Conservation (phyloP, 2,113 vertebrate species). For the Pontoporia blainvillei region DNA sequence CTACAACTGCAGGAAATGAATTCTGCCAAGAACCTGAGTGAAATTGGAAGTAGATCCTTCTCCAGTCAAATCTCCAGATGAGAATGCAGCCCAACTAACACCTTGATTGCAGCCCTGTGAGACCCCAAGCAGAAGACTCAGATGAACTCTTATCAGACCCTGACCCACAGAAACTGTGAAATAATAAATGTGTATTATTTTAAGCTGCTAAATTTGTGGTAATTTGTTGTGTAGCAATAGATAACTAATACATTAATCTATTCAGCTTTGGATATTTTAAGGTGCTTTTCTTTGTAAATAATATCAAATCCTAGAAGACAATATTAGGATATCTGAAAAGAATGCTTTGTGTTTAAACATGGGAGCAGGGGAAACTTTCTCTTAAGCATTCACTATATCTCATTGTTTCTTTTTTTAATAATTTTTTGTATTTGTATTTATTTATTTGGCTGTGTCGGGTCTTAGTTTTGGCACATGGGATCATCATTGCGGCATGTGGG, state of each 20-base stretch:
- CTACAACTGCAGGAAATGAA: not conserved
- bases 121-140: not conserved
- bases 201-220: not conserved
- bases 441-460: no score
- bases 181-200: not conserved
- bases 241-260: not conserved
- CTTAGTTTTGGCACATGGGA: no score
- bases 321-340: not conserved
- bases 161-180: not conserved
- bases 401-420: not conserved
- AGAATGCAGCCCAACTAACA: not conserved
- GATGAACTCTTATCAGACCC: not conserved
- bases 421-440: no score
- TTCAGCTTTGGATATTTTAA: not conserved
- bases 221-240: not conserved
- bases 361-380: not conserved
- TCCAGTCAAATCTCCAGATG: not conserved
- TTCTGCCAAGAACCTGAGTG: not conserved
- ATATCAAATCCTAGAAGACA: not conserved
- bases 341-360: not conserved
- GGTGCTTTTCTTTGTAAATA: not conserved
- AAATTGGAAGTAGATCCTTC: not conserved
- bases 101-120: not conserved
- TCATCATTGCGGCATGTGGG: no score
- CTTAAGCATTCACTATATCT: not conserved